phyloP scores from a whole-genome alignment of 2,888 invertebrate species.

The Orchesellides sinensis region DNA sequence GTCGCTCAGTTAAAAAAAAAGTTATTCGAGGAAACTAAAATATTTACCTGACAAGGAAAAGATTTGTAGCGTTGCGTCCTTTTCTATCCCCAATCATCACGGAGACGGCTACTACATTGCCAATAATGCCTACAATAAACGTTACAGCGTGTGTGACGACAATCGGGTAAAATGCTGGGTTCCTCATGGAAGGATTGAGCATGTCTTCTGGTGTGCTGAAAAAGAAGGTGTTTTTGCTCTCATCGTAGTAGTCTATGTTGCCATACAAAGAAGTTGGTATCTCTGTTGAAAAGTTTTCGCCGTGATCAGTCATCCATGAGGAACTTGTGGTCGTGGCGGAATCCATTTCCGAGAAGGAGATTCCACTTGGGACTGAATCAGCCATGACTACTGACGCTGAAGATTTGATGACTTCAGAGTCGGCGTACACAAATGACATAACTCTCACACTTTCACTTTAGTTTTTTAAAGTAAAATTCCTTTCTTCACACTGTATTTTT shows the following conservation, averaged over 20 bases:
- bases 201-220: conserved; percentile 76
- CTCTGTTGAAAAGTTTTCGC: conserved; percentile 41
- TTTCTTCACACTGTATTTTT: background rate
- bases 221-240: conserved; percentile 41
- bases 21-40: background rate
- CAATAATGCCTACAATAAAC: conserved; percentile 77
- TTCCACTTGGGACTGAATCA: background rate
- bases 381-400: too few relatives aligned
- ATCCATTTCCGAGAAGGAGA: background rate
- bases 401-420: background rate
- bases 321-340: background rate
- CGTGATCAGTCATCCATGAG: conserved; percentile 13
- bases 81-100: conserved; percentile 77
- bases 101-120: conserved; percentile 78
- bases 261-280: conserved; percentile 1
- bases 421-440: background rate
- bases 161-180: conserved; percentile 76
- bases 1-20: conserved; percentile 11
- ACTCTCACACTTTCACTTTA: background rate
- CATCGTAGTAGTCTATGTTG: background rate
- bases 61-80: conserved; percentile 76
- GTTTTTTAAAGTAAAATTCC: background rate
- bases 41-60: conserved; percentile 75
- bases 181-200: conserved; percentile 75
- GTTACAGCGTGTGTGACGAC: conserved; percentile 76